A percentile compares a stretch with the other conserved stretches of the same genome.
These are phyloP conservation scores for Brienomyrus longianalis DNA, from an alignment of 2,113 vertebrate genomes.

Conservation along the genomic window DNA sequence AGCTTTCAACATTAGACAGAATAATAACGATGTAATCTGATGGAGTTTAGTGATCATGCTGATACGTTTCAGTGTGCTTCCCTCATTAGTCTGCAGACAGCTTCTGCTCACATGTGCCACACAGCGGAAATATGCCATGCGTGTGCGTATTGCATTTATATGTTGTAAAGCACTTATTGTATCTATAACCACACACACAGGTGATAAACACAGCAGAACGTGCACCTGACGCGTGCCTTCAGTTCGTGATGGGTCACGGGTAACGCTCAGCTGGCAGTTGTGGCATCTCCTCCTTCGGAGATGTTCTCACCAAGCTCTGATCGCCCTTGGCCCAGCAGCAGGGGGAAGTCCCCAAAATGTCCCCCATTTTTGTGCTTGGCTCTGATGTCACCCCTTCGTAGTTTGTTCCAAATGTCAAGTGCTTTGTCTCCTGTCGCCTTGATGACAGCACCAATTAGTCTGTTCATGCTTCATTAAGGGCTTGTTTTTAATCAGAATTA, in stretches of 20 bases:
- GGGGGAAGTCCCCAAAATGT: neutral
- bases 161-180: neutral
- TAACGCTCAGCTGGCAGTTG: neutral
- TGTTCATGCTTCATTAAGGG: conserved; percentile 49
- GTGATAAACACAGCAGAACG: neutral
- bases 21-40: neutral
- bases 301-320: neutral
- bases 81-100: neutral
- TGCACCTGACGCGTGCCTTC: neutral
- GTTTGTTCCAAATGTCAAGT: conserved; percentile 51
- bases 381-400: conserved; percentile 42
- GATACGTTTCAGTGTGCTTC: neutral
- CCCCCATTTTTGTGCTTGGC: neutral
- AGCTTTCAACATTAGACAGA: neutral
- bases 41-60: neutral
- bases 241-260: neutral
- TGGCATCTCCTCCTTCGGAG: neutral
- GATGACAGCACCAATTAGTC: conserved; percentile 53
- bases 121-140: neutral
- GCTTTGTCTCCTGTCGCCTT: conserved; percentile 48
- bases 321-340: neutral
- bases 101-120: neutral
- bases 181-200: neutral
- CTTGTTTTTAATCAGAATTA: conserved; percentile 51
- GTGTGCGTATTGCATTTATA: neutral